Evolutionary conservation across 2,797 vertebrate genomes (phyloP).

Genomic region (Sparidentex hasta): DNA sequence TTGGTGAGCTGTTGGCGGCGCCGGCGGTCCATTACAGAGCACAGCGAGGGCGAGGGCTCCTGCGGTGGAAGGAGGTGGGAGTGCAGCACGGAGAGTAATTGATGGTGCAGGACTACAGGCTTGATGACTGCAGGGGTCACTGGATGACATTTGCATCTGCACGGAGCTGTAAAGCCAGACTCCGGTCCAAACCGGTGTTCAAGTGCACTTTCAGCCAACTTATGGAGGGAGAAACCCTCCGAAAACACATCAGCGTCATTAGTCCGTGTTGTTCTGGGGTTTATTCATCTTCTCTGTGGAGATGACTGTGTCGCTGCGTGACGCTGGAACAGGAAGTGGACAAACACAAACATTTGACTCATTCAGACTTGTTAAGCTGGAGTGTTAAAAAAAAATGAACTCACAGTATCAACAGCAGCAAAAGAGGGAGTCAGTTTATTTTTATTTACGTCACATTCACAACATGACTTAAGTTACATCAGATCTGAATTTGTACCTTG

Average conservation of each 20-base stretch:
- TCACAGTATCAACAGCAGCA: too few relatives aligned
- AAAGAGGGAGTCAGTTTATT: too few relatives aligned
- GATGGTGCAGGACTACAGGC: conserved; percentile 15
- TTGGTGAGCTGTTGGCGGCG: conserved; percentile 35
- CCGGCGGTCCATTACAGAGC: conserved; percentile 34
- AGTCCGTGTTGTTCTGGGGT: not conserved
- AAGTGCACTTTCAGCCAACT: not conserved
- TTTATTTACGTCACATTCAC: too few relatives aligned
- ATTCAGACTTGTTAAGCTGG: too few relatives aligned
- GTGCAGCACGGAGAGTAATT: not conserved
- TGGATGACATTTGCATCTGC: conserved; percentile 22
- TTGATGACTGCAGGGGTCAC: conserved; percentile 33
- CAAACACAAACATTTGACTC: too few relatives aligned
- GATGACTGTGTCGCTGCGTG: too few relatives aligned
- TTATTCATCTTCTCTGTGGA: too few relatives aligned
- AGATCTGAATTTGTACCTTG: too few relatives aligned
- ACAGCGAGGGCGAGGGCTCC: not conserved
- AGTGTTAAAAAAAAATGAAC: too few relatives aligned
- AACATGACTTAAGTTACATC: too few relatives aligned
- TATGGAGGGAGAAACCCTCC: too few relatives aligned
- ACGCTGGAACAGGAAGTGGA: not conserved
- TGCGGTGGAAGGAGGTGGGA: not conserved
- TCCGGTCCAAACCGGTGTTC: not conserved
- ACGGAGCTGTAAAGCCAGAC: conserved; percentile 1
- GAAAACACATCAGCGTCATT: not conserved